Evolutionary conservation across 2,888 invertebrate species (phyloP).

Genomic region (Lampropteryx suffumata): DNA sequence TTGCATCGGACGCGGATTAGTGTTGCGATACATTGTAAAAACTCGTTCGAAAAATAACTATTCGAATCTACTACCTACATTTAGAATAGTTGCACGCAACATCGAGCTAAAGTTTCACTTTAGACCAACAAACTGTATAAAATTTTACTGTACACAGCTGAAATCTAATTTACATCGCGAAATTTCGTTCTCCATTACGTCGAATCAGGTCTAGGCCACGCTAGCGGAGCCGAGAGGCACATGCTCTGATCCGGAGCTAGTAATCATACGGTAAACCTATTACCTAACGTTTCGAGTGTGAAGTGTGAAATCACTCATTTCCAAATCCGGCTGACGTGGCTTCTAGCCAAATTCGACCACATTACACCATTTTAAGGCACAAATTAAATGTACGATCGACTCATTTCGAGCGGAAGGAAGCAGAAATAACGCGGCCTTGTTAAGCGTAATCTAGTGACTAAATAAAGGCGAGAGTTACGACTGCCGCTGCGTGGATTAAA

Average conservation of each 20-base stretch:
- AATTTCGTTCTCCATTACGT: constrained; percentile 14
- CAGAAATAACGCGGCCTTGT: constrained; percentile 47
- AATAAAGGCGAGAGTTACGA: constrained; percentile 67
- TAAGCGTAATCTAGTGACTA: constrained; percentile 62
- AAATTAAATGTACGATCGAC: constrained; percentile 42
- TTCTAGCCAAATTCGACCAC: constrained; percentile 40
- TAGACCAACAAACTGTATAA: constrained; percentile 10
- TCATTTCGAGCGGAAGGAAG: constrained; percentile 43
- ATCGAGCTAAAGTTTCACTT: constrained; percentile 6
- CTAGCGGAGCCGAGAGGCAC: constrained; percentile 28
- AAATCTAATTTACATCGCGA: constrained; percentile 9
- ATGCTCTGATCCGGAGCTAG: constrained; percentile 54
- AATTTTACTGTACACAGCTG: neutral
- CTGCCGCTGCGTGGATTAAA: constrained; percentile 61
- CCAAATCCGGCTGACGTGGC: constrained; percentile 35
- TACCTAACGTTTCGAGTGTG: constrained; percentile 54
- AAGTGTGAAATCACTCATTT: constrained; percentile 58
- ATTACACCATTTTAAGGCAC: constrained; percentile 36
- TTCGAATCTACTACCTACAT: constrained; percentile 19
- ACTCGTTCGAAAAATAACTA: constrained; percentile 23
- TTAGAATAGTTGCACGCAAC: constrained; percentile 8
- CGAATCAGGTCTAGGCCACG: constrained; percentile 30
- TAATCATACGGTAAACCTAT: constrained; percentile 62
- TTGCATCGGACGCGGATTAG: constrained; percentile 57
- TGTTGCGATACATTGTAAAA: constrained; percentile 32